These are phyloP conservation scores for Hydrocynus forskahlii DNA, from an alignment of 2,797 vertebrate species.

Conservation along the genomic window DNA sequence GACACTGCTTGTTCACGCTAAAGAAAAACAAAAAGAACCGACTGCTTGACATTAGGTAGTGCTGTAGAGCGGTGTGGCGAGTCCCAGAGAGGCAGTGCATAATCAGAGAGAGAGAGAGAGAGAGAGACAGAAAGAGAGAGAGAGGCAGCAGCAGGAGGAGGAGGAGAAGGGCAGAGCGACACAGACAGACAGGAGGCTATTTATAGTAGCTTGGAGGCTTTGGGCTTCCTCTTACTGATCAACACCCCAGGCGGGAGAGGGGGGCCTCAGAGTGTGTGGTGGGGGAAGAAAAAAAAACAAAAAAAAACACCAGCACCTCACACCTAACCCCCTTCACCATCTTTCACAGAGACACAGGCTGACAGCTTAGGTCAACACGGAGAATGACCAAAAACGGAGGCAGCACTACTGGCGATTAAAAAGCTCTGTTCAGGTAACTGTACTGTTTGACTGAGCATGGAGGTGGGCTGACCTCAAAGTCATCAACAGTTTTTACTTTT, in stretches of 20 bases:
- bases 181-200: constrained; percentile 44
- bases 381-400: not conserved
- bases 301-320: not conserved
- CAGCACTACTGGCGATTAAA: constrained; percentile 24
- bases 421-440: not conserved
- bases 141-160: not conserved
- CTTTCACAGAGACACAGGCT: constrained; percentile 22
- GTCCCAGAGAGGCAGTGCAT: constrained; percentile 33
- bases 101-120: constrained; percentile 16
- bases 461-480: not conserved
- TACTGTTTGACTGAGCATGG: not conserved
- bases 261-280: constrained; percentile 17
- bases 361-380: not conserved
- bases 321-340: constrained; percentile 11
- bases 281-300: constrained; percentile 1
- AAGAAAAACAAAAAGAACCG: not conserved
- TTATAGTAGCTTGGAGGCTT: constrained; percentile 54
- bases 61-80: constrained; percentile 30
- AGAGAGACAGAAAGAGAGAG: constrained; percentile 31
- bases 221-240: constrained; percentile 55
- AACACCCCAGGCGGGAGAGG: constrained; percentile 49
- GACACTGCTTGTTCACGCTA: constrained; percentile 31
- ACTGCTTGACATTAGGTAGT: constrained; percentile 27
- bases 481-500: not conserved
- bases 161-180: not conserved